phyloP scores from a whole-genome alignment of 2,113 vertebrate genomes.

The Dascyllus trimaculatus region DNA sequence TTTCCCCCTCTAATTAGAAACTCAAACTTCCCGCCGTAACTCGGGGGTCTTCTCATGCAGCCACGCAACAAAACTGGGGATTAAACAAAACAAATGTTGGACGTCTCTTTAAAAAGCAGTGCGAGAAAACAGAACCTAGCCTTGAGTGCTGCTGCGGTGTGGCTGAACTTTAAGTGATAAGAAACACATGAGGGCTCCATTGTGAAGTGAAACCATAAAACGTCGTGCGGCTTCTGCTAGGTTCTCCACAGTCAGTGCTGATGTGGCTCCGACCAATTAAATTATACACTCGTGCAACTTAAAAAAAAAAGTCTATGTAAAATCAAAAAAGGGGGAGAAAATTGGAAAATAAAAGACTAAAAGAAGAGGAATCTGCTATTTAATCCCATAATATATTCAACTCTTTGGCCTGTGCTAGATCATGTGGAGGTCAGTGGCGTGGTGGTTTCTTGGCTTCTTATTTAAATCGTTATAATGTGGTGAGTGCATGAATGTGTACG shows the following conservation, averaged over 20 bases:
- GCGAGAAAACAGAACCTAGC: conserved; percentile 39
- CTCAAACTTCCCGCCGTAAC: conserved; percentile 68
- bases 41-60: conserved; percentile 63
- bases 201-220: conserved; percentile 63
- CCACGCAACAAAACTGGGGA: conserved; percentile 57
- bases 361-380: neutral
- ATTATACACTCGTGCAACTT: conserved; percentile 51
- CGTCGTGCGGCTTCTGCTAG: conserved; percentile 57
- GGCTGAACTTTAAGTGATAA: conserved; percentile 56
- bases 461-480: neutral
- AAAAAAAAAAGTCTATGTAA: neutral
- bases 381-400: conserved; percentile 3
- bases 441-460: neutral
- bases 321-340: conserved; percentile 6
- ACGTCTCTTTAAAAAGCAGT: conserved; percentile 35
- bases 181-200: conserved; percentile 67
- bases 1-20: conserved; percentile 83
- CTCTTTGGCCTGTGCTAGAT: neutral
- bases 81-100: conserved; percentile 68
- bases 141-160: conserved; percentile 27
- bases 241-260: conserved; percentile 48
- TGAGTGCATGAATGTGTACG: neutral
- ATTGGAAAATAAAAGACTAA: conserved; percentile 23
- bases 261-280: conserved; percentile 62
- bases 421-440: neutral